phyloP scores from a whole-genome alignment of 2,797 vertebrate species.

The Xiphophorus birchmanni region DNA sequence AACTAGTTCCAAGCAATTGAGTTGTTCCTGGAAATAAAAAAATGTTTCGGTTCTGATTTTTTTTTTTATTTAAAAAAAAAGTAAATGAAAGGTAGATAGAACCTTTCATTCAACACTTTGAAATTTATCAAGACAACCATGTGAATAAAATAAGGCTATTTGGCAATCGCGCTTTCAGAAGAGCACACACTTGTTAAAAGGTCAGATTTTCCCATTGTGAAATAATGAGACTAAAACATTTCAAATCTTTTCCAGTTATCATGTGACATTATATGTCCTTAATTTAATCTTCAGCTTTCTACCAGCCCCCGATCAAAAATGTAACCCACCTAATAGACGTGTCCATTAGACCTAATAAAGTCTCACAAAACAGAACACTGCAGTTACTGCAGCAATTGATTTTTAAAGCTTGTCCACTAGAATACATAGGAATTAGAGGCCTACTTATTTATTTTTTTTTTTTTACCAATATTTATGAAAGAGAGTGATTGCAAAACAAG shows the following conservation, averaged over 20 bases:
- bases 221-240: background rate
- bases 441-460: background rate
- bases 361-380: background rate
- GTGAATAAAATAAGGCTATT: background rate
- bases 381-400: background rate
- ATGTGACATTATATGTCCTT: background rate
- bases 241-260: background rate
- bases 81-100: background rate
- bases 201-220: background rate
- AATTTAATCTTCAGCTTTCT: background rate
- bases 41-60: background rate
- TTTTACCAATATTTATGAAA: background rate
- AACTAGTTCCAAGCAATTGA: background rate
- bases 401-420: background rate
- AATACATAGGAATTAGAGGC: background rate
- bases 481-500: background rate
- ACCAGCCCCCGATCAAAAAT: background rate
- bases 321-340: background rate
- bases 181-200: background rate
- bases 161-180: background rate
- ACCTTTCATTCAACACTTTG: background rate
- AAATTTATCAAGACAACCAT: background rate
- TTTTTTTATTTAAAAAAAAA: background rate
- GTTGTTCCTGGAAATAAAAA: background rate
- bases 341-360: background rate